Evolutionary conservation across 2,113 vertebrate genomes (phyloP), one percentile per base, ranked within the genome.

Genomic region (Hemibagrus wyckioides): DNA sequence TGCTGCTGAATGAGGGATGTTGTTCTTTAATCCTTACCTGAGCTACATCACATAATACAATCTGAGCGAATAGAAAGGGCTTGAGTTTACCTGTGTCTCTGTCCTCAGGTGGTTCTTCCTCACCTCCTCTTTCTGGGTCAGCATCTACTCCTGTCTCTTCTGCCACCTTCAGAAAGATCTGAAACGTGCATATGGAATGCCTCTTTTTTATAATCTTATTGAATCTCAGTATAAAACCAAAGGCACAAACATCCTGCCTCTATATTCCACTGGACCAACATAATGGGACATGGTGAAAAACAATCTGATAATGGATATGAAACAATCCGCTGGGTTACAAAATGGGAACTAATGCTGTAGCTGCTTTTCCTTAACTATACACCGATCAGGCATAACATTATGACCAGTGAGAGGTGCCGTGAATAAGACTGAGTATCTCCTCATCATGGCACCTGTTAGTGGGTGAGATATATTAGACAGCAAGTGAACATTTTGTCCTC

Each of bases 111-210:
- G 0, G 3, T 7, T 76, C 91, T 3, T 11, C 85, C 92, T 95
- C 92, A 15, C 59, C 39, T 90, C 93, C 88, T n/a, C n/a, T n/a
- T 93, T 82, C 0, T 75, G 4, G 65, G 8, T 94, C 92, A 2
- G 69, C 1, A 0, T 96, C 94, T 59, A 92, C 87, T 0, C 83
- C 92, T 0, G 83, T 89, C 86, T 96, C 95, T 85, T 96, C 92
- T 0, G 96, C 95, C 90, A 98, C 96, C 85, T 95, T 97, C 90
- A 97, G 92, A 87, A 99, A 99, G 85, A 99, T 97, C 97, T 99
- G 41, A 83, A 85, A 81, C 73, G 61, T 85, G 56, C 56, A 80
- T 19, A 30, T 21, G 86, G 23, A 87, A 52, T 33, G 30, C 17
- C 28, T 80, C 79, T 4, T 63, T 84, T 77, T n/a, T 36, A 8